These are phyloP conservation scores for Drosophila mercatorum DNA, from an alignment of 2,888 invertebrate genomes.

Conservation along the genomic window DNA sequence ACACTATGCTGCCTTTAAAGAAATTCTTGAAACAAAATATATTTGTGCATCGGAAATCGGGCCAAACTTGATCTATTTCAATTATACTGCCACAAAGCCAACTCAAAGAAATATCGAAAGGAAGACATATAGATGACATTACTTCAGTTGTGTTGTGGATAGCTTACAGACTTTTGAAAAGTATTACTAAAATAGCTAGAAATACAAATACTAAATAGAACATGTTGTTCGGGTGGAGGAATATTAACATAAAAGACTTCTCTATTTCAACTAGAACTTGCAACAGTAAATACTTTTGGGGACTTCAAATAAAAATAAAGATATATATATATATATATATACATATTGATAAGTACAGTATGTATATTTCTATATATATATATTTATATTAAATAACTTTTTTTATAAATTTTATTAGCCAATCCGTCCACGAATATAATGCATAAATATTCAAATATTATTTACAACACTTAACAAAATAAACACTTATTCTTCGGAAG, in stretches of 20 bases:
- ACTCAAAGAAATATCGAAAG: slow-evolving; percentile 10
- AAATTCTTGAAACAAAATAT: background rate
- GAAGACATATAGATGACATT: slow-evolving; percentile 7
- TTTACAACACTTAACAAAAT: slow-evolving; percentile 11
- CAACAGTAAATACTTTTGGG: background rate
- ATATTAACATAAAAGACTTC: slow-evolving; percentile 6
- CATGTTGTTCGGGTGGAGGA: slow-evolving; percentile 11
- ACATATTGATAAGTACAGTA: background rate
- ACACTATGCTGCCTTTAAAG: background rate
- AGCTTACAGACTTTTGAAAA: slow-evolving; percentile 15
- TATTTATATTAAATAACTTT: background rate
- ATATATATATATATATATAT: background rate
- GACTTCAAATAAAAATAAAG: background rate
- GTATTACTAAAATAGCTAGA: slow-evolving; percentile 45
- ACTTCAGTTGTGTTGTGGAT: slow-evolving; percentile 10
- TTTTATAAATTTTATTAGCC: background rate
- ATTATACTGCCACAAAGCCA: slow-evolving; percentile 21
- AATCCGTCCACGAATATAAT: slow-evolving; percentile 29
- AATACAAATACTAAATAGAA: slow-evolving; percentile 17
- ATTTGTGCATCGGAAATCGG: background rate
- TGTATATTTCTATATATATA: background rate
- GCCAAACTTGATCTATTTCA: no score
- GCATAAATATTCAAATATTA: slow-evolving; percentile 6
- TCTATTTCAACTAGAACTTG: background rate
- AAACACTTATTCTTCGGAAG: slow-evolving; percentile 3